These are phyloP conservation scores for Idaea dimidiata DNA, from an alignment of 2,888 invertebrate species.

Conservation along the genomic window DNA sequence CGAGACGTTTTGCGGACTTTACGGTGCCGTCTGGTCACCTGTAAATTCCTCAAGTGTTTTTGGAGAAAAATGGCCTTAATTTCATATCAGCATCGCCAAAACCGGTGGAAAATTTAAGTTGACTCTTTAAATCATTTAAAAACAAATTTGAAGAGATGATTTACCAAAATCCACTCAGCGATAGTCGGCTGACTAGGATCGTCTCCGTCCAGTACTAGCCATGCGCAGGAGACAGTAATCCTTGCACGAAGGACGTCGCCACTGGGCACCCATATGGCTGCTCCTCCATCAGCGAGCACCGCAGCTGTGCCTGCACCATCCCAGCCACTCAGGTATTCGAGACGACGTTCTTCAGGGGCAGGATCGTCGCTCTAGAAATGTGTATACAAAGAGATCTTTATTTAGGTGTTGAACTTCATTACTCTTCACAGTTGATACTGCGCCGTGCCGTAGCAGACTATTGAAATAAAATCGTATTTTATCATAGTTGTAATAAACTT, in stretches of 20 bases:
- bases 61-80: too few species aligned
- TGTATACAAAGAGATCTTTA: not conserved
- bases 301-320: slow-evolving; percentile 88
- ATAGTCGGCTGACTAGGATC: slow-evolving; percentile 81
- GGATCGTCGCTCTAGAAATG: slow-evolving; percentile 86
- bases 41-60: too few species aligned
- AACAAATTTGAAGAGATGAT: not conserved
- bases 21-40: too few species aligned
- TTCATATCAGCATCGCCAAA: not conserved
- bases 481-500: too few species aligned
- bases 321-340: slow-evolving; percentile 91
- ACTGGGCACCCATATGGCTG: slow-evolving; percentile 94
- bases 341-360: slow-evolving; percentile 86
- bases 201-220: slow-evolving; percentile 92
- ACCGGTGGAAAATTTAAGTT: too few species aligned
- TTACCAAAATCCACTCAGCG: slow-evolving; percentile 84
- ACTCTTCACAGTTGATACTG: too few species aligned
- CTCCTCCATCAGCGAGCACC: slow-evolving; percentile 87
- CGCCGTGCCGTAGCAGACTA: too few species aligned
- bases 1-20: too few species aligned
- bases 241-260: slow-evolving; percentile 94
- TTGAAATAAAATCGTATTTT: too few species aligned
- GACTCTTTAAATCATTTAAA: too few species aligned
- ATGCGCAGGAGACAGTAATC: slow-evolving; percentile 91
- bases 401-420: too few species aligned